These are phyloP conservation scores for Seison nebaliae DNA, from an alignment of 1,140 invertebrate genomes.

Conservation along the genomic window DNA sequence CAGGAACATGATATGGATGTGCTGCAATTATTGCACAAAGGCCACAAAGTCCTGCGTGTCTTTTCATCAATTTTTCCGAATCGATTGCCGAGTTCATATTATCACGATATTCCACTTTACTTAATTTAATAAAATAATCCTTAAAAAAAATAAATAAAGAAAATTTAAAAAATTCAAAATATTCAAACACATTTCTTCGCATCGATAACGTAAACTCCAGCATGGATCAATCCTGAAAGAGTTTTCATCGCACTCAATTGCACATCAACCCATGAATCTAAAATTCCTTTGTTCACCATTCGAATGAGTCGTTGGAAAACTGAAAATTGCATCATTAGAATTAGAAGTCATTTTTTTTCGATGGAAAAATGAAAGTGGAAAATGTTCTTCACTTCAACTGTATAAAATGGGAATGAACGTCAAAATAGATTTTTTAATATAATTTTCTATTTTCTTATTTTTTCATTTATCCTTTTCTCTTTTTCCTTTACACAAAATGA, in stretches of 20 bases:
- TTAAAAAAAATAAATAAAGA: neutral
- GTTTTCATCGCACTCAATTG: slow-evolving; percentile 50
- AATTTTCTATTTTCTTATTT: too few species aligned
- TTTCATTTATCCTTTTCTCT: too few species aligned
- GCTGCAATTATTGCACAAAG: slow-evolving; percentile 60
- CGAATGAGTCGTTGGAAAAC: slow-evolving; percentile 17
- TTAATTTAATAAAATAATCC: neutral
- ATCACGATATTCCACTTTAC: neutral
- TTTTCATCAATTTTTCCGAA: slow-evolving; percentile 24
- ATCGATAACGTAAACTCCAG: too few species aligned
- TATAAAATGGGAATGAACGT: too few species aligned
- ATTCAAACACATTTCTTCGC: too few species aligned
- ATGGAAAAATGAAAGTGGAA: too few species aligned
- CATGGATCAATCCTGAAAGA: slow-evolving; percentile 57
- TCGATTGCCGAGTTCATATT: slow-evolving; percentile 14
- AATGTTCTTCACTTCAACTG: too few species aligned
- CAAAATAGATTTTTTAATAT: too few species aligned
- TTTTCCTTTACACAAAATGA: too few species aligned
- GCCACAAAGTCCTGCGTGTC: slow-evolving; percentile 56
- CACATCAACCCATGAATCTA: slow-evolving; percentile 29
- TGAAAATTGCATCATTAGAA: too few species aligned
- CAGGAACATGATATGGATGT: slow-evolving; percentile 61
- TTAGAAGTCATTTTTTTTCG: too few species aligned
- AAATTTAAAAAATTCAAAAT: neutral
- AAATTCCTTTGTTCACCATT: slow-evolving; percentile 20